Evolutionary conservation across 2,113 vertebrate genomes (phyloP).

Genomic region (Catharus fuscescens): DNA sequence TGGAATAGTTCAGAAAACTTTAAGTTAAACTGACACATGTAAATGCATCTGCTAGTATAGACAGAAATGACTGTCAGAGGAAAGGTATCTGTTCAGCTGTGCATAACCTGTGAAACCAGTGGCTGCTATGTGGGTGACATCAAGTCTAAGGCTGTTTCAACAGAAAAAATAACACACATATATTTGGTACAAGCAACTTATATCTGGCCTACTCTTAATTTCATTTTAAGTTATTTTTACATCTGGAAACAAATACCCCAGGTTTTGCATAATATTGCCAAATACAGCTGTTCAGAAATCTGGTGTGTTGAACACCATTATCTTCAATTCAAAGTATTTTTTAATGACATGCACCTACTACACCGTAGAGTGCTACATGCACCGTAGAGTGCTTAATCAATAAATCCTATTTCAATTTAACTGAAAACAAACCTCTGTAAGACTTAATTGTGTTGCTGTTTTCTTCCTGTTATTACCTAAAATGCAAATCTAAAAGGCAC

Average conservation of each 20-base stretch:
- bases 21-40: not conserved
- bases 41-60: not conserved
- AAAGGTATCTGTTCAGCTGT: not conserved
- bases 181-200: not conserved
- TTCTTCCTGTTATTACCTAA: not conserved
- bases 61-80: not conserved
- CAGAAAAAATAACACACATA: not conserved
- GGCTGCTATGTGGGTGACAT: not conserved
- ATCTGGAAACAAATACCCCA: not conserved
- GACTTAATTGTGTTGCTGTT: not conserved
- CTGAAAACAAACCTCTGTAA: conserved; percentile 9
- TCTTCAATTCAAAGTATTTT: not conserved
- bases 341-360: not conserved
- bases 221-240: not conserved
- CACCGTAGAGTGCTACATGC: not conserved
- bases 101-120: not conserved
- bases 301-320: not conserved
- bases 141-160: not conserved
- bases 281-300: not conserved
- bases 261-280: not conserved
- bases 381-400: not conserved
- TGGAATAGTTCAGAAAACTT: not conserved
- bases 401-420: not conserved
- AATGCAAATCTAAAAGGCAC: not conserved
- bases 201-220: not conserved